Conservation (phyloP, 1,140 invertebrate genomes). For the Lepidurus couesii region DNA sequence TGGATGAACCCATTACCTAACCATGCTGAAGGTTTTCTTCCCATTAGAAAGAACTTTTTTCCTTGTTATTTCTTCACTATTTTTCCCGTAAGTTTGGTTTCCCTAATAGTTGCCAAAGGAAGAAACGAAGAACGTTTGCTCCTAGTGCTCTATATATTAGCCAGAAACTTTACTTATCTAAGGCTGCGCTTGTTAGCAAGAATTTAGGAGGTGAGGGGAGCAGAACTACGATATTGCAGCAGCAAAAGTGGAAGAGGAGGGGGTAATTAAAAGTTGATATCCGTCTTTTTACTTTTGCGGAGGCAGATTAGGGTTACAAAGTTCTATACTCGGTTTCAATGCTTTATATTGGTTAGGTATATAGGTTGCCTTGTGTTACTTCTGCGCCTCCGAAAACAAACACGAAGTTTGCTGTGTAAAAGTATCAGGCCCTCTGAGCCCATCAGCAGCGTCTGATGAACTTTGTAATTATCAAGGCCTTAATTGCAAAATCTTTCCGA, state of each 20-base stretch:
- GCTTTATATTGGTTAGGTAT: background rate
- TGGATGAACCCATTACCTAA: slow-evolving; percentile 14
- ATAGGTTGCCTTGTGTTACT: background rate
- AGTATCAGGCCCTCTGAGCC: background rate
- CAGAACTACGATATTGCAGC: background rate
- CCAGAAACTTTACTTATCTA: background rate
- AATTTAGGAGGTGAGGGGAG: background rate
- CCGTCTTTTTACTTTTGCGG: background rate
- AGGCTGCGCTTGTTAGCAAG: background rate
- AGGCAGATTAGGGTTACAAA: background rate
- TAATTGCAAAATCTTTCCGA: background rate
- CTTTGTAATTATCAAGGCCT: background rate
- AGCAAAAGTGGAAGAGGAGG: background rate
- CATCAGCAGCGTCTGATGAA: background rate
- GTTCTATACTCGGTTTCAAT: background rate
- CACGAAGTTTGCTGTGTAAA: background rate
- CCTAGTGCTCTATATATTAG: background rate
- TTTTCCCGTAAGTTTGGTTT: background rate
- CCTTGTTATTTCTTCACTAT: background rate
- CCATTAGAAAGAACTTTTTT: background rate
- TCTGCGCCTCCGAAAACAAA: background rate
- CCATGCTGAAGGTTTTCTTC: background rate
- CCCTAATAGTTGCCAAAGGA: background rate
- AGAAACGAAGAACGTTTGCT: background rate
- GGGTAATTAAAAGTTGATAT: slow-evolving; percentile 7